Evolutionary conservation across 2,797 vertebrate genomes (phyloP).

Genomic region (Chloroceryle inda): DNA sequence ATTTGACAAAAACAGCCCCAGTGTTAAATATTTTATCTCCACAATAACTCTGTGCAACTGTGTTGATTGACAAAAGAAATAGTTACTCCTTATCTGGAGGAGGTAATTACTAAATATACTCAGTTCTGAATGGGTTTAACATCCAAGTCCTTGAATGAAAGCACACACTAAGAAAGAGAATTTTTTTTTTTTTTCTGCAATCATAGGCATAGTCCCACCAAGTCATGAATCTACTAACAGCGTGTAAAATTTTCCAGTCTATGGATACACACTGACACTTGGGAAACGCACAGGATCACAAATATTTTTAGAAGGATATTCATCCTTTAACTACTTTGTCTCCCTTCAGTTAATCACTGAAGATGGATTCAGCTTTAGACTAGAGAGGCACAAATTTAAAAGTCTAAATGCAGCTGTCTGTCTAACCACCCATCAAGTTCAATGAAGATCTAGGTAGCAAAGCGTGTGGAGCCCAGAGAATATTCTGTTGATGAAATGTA

Average conservation of each 20-base stretch:
- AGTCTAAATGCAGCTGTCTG: background rate
- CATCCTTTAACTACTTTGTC: background rate
- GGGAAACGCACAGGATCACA: background rate
- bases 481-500: background rate
- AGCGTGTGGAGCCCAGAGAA: background rate
- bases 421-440: background rate
- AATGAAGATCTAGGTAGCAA: background rate
- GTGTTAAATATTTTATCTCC: background rate
- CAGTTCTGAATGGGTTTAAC: background rate
- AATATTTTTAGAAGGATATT: background rate
- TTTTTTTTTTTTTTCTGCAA: background rate
- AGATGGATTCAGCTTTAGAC: background rate
- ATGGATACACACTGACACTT: background rate
- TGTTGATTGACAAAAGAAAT: background rate
- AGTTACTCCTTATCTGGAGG: background rate
- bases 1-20: fast-evolving
- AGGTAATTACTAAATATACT: background rate
- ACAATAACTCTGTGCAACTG: background rate
- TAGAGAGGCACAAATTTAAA: background rate
- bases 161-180: background rate
- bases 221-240: background rate
- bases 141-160: background rate
- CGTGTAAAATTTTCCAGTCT: background rate
- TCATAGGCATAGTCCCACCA: background rate
- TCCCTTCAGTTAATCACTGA: background rate